phyloP scores from a whole-genome alignment of 2,888 invertebrate species.

The Ethmia dodecea region DNA sequence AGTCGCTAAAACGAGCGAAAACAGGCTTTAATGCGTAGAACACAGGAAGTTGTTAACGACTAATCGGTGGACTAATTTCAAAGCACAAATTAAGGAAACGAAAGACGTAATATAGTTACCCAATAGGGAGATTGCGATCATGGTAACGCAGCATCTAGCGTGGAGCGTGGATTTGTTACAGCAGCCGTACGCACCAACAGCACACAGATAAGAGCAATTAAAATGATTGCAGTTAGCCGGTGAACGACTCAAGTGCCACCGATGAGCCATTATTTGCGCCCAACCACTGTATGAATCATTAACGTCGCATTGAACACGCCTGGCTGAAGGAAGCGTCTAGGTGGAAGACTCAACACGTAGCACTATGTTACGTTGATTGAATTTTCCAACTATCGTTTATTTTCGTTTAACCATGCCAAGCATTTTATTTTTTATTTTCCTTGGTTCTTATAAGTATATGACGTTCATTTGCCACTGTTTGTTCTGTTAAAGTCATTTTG shows the following conservation, averaged over 20 bases:
- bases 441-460: too few species aligned
- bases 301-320: constrained; percentile 28
- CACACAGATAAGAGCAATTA: constrained; percentile 43
- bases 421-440: too few species aligned
- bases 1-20: too few species aligned
- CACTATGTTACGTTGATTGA: neutral
- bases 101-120: constrained; percentile 31
- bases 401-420: too few species aligned
- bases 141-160: constrained; percentile 22
- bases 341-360: neutral
- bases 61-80: constrained; percentile 9
- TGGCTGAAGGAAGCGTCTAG: constrained; percentile 24
- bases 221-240: constrained; percentile 44
- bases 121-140: constrained; percentile 36
- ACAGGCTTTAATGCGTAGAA: neutral
- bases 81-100: constrained; percentile 28
- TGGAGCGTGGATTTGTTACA: constrained; percentile 23
- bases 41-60: constrained; percentile 8
- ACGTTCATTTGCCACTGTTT: too few species aligned
- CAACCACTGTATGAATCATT: constrained; percentile 43
- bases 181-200: constrained; percentile 26
- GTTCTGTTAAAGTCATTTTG: too few species aligned
- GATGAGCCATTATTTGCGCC: constrained; percentile 25
- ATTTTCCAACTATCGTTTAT: too few species aligned
- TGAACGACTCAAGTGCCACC: constrained; percentile 34